Evolutionary conservation across 2,113 vertebrate species (phyloP).

Genomic region (Sylvia atricapilla): DNA sequence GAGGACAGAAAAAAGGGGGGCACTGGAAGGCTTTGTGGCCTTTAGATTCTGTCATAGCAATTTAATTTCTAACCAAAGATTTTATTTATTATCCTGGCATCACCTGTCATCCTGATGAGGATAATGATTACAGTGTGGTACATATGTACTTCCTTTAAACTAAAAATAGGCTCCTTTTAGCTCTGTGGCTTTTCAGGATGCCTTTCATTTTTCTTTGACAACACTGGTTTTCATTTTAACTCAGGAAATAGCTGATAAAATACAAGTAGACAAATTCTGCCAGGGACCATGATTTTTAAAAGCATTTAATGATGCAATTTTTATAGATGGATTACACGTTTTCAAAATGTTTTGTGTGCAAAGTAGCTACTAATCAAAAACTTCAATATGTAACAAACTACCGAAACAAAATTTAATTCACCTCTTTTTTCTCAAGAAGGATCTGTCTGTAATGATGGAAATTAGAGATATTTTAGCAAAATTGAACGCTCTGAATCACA

Average conservation of each 20-base stretch:
- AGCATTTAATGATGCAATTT: background rate
- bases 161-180: background rate
- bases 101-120: background rate
- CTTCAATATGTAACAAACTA: background rate
- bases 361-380: background rate
- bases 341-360: background rate
- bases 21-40: background rate
- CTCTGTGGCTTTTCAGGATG: background rate
- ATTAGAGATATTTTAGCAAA: background rate
- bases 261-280: background rate
- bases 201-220: background rate
- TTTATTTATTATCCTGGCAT: conserved; percentile 18
- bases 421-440: background rate
- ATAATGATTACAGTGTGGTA: background rate
- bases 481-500: background rate
- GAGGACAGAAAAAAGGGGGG: background rate
- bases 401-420: background rate
- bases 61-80: conserved; percentile 4
- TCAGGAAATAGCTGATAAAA: background rate
- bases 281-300: background rate
- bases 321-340: background rate
- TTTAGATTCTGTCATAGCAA: background rate
- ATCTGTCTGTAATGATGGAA: background rate
- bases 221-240: background rate
- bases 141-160: background rate